Evolutionary conservation across 2,888 invertebrate genomes (phyloP).

Genomic region (Thera obeliscata): DNA sequence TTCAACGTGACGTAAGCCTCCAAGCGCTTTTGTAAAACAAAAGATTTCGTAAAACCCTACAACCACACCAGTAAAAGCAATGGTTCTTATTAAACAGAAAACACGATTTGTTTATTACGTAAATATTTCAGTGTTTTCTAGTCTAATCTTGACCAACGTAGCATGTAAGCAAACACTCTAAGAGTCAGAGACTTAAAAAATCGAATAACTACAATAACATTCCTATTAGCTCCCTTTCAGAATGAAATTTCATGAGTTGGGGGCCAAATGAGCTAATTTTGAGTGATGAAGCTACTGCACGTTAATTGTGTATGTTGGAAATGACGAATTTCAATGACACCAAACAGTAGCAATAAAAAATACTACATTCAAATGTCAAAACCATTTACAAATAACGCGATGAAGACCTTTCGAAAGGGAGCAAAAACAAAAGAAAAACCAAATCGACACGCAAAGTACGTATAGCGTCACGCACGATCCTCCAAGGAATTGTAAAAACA

Average conservation of each 20-base stretch:
- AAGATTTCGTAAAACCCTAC: neutral
- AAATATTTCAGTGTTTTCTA: neutral
- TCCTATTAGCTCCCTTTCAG: no score
- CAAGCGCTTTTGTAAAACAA: neutral
- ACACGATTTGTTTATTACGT: no score
- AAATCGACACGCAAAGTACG: neutral
- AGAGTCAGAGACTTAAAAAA: neutral
- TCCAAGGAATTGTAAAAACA: conserved; percentile 66
- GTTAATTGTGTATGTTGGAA: no score
- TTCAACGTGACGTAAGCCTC: neutral
- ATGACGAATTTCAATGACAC: no score
- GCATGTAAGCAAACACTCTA: neutral
- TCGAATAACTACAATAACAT: no score
- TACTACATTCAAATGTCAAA: no score
- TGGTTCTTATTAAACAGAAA: neutral
- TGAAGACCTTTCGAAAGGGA: neutral
- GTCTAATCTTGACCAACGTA: neutral
- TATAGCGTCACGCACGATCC: conserved; percentile 48
- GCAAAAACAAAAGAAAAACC: conserved; percentile 18
- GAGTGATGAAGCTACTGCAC: no score
- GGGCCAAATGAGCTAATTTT: no score
- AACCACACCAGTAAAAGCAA: neutral
- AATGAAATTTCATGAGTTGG: no score
- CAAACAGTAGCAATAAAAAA: no score
- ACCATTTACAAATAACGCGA: no score